Conservation (phyloP, 1,140 invertebrate species). For the Aethina tumida region DNA sequence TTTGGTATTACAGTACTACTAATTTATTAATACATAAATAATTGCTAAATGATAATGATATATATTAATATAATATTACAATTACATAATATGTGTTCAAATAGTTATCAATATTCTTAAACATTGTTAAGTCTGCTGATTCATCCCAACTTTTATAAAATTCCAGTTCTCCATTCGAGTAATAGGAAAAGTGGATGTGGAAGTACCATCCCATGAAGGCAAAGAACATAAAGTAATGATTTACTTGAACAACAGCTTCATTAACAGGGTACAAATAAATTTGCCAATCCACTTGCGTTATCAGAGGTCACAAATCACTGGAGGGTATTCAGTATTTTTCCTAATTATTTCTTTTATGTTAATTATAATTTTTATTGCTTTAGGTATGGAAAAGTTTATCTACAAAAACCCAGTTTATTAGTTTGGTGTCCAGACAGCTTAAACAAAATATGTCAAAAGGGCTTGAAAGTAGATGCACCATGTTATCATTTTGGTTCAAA, state of each 20-base stretch:
- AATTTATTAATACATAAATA: conserved; percentile 8
- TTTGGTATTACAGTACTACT: background rate
- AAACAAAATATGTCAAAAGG: conserved; percentile 22
- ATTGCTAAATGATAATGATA: too few species aligned
- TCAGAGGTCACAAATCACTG: conserved; percentile 32
- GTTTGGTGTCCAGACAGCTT: conserved; percentile 25
- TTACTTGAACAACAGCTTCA: conserved; percentile 21
- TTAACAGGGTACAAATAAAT: conserved; percentile 20
- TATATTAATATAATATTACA: background rate
- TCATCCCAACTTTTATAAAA: too few species aligned
- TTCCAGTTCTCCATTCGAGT: conserved; percentile 23
- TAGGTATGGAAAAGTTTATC: conserved; percentile 30
- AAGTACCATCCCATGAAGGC: conserved; percentile 32
- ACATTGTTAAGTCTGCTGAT: too few species aligned
- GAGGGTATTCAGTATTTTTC: conserved; percentile 23
- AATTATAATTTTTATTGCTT: conserved; percentile 5
- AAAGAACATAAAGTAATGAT: conserved; percentile 29
- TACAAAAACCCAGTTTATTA: conserved; percentile 30
- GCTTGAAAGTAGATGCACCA: conserved; percentile 23
- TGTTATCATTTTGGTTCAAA: conserved; percentile 22
- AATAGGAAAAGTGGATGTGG: conserved; percentile 33
- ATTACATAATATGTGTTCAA: background rate
- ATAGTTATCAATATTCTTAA: conserved; percentile 1
- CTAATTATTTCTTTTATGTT: background rate
- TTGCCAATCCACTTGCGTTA: conserved; percentile 38